These are phyloP conservation scores for Peromyscus attwateri DNA, from an alignment of 2,797 vertebrate species.

Conservation along the genomic window DNA sequence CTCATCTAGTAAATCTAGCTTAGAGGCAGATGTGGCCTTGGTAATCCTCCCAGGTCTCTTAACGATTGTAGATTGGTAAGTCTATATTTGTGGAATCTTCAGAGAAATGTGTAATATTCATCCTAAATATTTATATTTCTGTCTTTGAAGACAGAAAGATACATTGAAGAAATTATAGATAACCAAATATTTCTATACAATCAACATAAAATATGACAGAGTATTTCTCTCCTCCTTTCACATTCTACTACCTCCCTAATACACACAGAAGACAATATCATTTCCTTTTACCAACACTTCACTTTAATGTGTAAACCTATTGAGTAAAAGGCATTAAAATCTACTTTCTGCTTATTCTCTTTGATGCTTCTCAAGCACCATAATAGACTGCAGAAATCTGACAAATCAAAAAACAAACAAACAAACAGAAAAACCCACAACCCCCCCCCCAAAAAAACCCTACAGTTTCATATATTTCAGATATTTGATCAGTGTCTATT, in stretches of 20 bases:
- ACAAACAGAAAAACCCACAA: no score
- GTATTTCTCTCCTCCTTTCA: neutral
- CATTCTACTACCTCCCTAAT: neutral
- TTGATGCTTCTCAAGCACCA: neutral
- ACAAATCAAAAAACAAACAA: neutral
- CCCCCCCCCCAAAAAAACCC: neutral
- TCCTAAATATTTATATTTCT: neutral
- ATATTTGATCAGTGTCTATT: neutral
- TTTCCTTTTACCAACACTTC: neutral
- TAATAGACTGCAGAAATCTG: neutral
- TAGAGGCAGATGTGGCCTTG: neutral
- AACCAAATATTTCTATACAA: neutral
- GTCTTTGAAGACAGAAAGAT: neutral
- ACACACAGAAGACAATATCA: neutral
- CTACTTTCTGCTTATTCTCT: neutral
- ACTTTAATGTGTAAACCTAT: neutral
- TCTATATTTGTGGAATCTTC: neutral
- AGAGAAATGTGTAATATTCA: slow-evolving; percentile 12
- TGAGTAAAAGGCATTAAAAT: neutral
- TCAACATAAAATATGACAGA: neutral
- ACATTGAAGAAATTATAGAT: neutral
- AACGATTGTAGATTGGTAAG: neutral
- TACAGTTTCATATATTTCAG: neutral
- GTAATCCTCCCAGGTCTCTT: neutral
- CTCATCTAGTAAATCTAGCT: neutral